These are phyloP conservation scores for Oceanodroma leucorhoa DNA, from an alignment of 2,797 vertebrate species.

Conservation along the genomic window DNA sequence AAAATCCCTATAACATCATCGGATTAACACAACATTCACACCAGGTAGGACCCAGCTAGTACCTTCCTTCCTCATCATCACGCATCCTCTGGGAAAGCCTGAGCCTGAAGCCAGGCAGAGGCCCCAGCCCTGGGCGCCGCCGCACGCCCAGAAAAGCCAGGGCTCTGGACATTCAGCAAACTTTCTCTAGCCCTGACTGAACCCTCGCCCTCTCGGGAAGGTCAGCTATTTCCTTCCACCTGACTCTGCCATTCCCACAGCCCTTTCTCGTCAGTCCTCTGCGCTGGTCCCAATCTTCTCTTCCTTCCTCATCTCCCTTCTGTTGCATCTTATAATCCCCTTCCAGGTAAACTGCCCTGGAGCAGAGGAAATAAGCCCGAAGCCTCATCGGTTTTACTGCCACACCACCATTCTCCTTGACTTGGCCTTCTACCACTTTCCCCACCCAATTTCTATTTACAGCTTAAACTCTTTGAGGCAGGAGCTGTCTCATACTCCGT, in stretches of 20 bases:
- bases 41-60: background rate
- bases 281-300: background rate
- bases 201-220: rapidly evolving
- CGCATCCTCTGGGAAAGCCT: background rate
- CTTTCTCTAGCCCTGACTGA: background rate
- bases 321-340: rapidly evolving
- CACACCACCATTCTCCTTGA: background rate
- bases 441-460: background rate
- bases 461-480: background rate
- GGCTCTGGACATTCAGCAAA: background rate
- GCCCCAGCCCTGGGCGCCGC: background rate
- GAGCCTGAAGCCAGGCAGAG: background rate
- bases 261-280: background rate
- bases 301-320: background rate
- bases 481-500: rapidly evolving
- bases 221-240: background rate
- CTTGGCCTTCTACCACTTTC: background rate
- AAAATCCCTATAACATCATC: background rate
- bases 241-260: background rate
- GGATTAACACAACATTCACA: background rate
- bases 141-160: rapidly evolving
- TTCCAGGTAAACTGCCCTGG: background rate
- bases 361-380: background rate
- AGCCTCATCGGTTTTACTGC: rapidly evolving
- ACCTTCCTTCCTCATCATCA: background rate